These are phyloP conservation scores for Allygus modestus DNA, from an alignment of 2,888 invertebrate species.

Conservation along the genomic window DNA sequence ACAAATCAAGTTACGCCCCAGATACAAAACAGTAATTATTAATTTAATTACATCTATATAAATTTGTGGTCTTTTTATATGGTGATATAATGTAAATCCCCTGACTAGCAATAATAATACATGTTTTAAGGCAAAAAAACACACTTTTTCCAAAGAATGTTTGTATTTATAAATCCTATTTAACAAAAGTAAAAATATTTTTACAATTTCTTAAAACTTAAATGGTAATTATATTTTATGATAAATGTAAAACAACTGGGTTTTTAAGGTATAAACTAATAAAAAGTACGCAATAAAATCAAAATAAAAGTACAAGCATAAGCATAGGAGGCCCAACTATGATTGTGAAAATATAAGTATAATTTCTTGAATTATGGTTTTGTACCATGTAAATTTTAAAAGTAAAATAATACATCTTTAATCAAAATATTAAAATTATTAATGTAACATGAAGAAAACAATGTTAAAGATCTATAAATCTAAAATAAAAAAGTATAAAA, in stretches of 20 bases:
- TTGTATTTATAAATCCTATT: neutral
- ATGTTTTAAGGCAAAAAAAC: neutral
- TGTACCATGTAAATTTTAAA: conserved; percentile 18
- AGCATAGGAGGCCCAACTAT: conserved; percentile 2
- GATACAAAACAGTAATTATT: neutral
- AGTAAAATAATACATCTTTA: conserved; percentile 9
- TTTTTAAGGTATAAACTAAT: conserved; percentile 11
- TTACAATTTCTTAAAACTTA: conserved; percentile 1
- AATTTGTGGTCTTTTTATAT: conserved; percentile 1
- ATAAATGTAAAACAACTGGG: conserved; percentile 18
- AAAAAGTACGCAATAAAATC: conserved; percentile 1
- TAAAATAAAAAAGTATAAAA: conserved; percentile 8
- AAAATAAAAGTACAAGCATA: conserved; percentile 1
- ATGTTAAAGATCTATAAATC: neutral
- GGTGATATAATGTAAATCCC: conserved; percentile 8
- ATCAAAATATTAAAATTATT: neutral
- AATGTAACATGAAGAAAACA: conserved; percentile 3
- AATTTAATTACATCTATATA: neutral
- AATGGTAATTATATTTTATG: conserved; percentile 3
- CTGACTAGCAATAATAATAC: conserved; percentile 2
- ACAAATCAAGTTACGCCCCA: conserved; percentile 5
- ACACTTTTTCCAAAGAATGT: neutral
- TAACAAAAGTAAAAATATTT: conserved; percentile 12
- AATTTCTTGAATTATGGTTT: neutral
- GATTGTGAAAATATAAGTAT: neutral